These are phyloP conservation scores for Acanthosepion pharaonis DNA, from an alignment of 2,888 invertebrate genomes.

Conservation along the genomic window DNA sequence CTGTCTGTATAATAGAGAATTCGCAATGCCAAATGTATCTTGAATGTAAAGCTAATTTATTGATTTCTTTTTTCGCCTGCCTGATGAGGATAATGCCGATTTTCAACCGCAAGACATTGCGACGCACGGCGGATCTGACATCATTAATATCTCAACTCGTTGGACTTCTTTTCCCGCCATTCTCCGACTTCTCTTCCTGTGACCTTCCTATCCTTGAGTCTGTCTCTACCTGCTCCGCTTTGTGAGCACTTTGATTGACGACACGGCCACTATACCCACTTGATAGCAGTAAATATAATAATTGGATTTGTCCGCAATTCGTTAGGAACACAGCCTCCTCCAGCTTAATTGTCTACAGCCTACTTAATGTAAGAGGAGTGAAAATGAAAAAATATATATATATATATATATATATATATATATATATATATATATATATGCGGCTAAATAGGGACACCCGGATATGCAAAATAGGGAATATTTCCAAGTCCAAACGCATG, in stretches of 20 bases:
- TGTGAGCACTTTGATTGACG: neutral
- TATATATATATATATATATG: neutral
- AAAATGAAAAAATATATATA: neutral
- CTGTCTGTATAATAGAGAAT: too few species aligned
- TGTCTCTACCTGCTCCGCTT: neutral
- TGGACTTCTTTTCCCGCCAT: too few species aligned
- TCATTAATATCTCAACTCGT: too few species aligned
- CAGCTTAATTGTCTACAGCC: neutral
- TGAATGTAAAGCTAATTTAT: too few species aligned
- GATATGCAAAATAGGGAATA: neutral
- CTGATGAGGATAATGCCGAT: too few species aligned
- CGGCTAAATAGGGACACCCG: too few species aligned
- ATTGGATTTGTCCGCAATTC: constrained; percentile 33
- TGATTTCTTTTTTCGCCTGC: too few species aligned
- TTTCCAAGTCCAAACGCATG: neutral
- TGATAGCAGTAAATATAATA: neutral
- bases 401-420: neutral
- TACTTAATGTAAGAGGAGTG: neutral
- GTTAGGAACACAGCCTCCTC: neutral
- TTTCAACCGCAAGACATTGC: too few species aligned
- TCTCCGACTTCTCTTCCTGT: too few species aligned
- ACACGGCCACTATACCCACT: neutral
- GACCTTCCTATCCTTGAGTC: too few species aligned
- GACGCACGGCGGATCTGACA: too few species aligned
- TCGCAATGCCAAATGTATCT: too few species aligned